Base-by-base conservation (phyloP, 2,113 vertebrate species). In the Emydura subglobosa region DNA sequence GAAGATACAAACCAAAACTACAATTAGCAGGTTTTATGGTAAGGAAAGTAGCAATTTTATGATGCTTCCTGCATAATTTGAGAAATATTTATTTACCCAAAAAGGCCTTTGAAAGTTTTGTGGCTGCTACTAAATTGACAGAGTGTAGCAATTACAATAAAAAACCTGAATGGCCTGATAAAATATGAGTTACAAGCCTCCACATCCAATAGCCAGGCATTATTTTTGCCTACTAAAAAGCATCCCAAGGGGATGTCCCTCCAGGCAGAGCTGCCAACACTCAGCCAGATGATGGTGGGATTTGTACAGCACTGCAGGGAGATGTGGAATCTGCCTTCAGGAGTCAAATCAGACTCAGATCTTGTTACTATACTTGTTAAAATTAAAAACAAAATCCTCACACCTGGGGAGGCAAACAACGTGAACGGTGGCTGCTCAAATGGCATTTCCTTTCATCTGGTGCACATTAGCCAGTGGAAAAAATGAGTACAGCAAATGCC, bases 11-110 rank as follows among this genome's bases (percentile, higher is more conserved):
- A 68, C 44, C 19, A 31, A 50, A 91, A 61, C 82, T 83, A 91
- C 83, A 89, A 68, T 22, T 0, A 0, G 5, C 54, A 65, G 87
- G 5, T 79, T 94, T 94, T 84, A 87, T 1, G 0, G 65, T 7
- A 47, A 91, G 92, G 72, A 72, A 81, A 57, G 53, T 22, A 27
- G 54, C 59, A 91, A 72, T 68, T 97, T 96, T 95, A 94, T 0
- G 29, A 95, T 86, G 59, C 91, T 86, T 61, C 29, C 39, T 2
- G 2, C 1, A 0, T 94, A 93, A 96, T 57, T 53, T 54, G 86
- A 93, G 83, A 93, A 94, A 89, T 83, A 93, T 95, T 96, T 96
- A 97, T 97, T 96, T 96, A 97, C 87, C 90, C 80, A 88, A 91
- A 93, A 95, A 96, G 39, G 93, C 84, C 85, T 95, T 91, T 91